Evolutionary conservation across 2,888 invertebrate genomes (phyloP), one percentile per base, ranked within the genome.

Genomic region (Rotaria sp.): DNA sequence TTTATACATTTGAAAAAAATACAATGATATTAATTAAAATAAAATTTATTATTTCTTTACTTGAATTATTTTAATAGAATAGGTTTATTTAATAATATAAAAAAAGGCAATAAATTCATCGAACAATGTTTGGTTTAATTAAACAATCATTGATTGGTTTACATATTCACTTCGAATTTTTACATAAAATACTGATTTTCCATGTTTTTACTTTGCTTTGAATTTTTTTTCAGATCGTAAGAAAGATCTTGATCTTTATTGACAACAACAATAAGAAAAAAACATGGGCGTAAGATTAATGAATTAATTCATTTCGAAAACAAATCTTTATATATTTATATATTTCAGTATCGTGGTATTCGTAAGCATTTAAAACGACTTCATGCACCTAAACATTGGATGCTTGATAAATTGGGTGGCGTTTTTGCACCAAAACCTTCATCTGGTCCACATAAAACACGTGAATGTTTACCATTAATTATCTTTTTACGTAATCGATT

Each of bases 311-410:
- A 13, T 26, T 35, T n/a, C 15, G 26, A 7, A 35, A n/a, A 26
- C 57, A 10, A 52, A n/a, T 52, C 2, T 30, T 13, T 35, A 15
- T 50, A 35, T 38, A 18, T 10, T 10, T 7, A n/a, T 7, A 50
- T 84, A 13, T 1, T 55, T 38, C 74, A 86, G 86, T 96, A 96
- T 93, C 95, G 98, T 92, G 99, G 99, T 92, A 97, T 97, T 84
- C 97, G 97, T 93, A 97, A 98, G 93, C 98, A 98, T 93, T 94
- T 99, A 94, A 99, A 99, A 94, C 96, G 99, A 92, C 94, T 99
- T 90, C 95, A 95, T 92, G 99, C 99, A 87, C 99, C 99, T 24
- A 97, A 97, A 93, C 96, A 98, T 95, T 99, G 99, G 99, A 98
- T 99, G 97, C 94, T 99, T 94, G 98, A 97, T 93, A 99, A 99